phyloP scores from a whole-genome alignment of 2,113 vertebrate genomes.

The Typhlomys cinereus region DNA sequence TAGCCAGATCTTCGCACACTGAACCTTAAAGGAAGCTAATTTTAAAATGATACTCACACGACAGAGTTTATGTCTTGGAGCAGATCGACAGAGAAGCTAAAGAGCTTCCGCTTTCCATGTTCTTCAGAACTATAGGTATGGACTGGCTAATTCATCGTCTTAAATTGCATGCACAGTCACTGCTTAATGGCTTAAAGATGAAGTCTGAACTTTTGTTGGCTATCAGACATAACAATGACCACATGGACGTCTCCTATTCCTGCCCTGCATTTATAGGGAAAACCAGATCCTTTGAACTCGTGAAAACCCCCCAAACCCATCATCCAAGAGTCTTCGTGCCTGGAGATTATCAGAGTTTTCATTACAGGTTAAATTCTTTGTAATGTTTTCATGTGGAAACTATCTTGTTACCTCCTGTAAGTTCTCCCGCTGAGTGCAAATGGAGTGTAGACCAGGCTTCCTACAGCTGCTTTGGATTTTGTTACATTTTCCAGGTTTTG shows the following conservation, averaged over 20 bases:
- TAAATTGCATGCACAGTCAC: slow-evolving; percentile 29
- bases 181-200: slow-evolving; percentile 59
- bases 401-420: neutral
- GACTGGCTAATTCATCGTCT: neutral
- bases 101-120: neutral
- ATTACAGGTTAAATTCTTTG: slow-evolving; percentile 73
- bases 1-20: neutral
- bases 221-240: slow-evolving; percentile 70
- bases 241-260: slow-evolving; percentile 53
- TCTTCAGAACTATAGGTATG: neutral
- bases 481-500: slow-evolving; percentile 56
- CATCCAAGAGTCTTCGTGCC: slow-evolving; percentile 70
- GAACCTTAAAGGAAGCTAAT: neutral
- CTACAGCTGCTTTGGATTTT: slow-evolving; percentile 72
- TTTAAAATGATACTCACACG: neutral
- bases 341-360: slow-evolving; percentile 76
- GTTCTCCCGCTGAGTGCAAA: slow-evolving; percentile 55
- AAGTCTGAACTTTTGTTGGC: slow-evolving; percentile 55
- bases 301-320: slow-evolving; percentile 53
- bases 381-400: slow-evolving; percentile 57
- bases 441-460: neutral
- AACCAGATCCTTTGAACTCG: slow-evolving; percentile 72
- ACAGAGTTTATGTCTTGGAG: neutral
- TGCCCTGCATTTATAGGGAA: slow-evolving; percentile 27
- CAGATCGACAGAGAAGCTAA: neutral